These are phyloP conservation scores for Sebastes vulpes DNA, from an alignment of 2,797 vertebrate genomes.

Conservation along the genomic window DNA sequence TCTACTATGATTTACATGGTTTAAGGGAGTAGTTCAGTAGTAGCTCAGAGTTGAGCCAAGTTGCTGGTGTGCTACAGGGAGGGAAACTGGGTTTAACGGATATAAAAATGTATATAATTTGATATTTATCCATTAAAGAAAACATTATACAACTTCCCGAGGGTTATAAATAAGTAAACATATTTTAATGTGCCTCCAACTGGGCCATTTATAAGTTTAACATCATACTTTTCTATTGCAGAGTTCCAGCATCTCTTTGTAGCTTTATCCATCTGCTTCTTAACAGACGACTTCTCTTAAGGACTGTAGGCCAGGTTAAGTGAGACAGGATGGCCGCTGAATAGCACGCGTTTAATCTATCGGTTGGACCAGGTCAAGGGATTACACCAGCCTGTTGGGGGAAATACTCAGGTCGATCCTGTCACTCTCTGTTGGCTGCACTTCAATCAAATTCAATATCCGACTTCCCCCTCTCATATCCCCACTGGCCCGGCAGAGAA, in stretches of 20 bases:
- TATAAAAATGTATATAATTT: not conserved
- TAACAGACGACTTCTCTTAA: slow-evolving; percentile 41
- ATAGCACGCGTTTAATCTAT: slow-evolving; percentile 68
- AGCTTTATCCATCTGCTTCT: not conserved
- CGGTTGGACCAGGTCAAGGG: slow-evolving; percentile 63
- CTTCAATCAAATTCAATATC: slow-evolving; percentile 73
- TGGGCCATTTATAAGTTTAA: not conserved
- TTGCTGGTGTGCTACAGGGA: not conserved
- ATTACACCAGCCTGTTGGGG: slow-evolving; percentile 67
- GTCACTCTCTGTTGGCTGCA: slow-evolving; percentile 66
- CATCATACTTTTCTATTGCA: not conserved
- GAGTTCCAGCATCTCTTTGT: not conserved
- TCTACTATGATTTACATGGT: not conserved
- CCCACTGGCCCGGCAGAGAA: slow-evolving; percentile 42
- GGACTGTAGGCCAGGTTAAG: slow-evolving; percentile 47
- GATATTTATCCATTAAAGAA: not conserved
- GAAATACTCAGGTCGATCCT: slow-evolving; percentile 67
- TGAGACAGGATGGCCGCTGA: slow-evolving; percentile 63
- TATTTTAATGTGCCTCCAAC: not conserved
- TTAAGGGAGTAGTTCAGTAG: not conserved
- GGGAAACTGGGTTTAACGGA: not conserved
- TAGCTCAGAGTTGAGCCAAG: not conserved
- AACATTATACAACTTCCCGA: not conserved
- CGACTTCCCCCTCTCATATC: slow-evolving; percentile 50
- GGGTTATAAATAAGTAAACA: not conserved